Percentiles rank a stretch among this genome's conserved stretches.
These are phyloP conservation scores for Natrix natrix DNA, from an alignment of 2,797 vertebrate genomes.

Conservation along the genomic window DNA sequence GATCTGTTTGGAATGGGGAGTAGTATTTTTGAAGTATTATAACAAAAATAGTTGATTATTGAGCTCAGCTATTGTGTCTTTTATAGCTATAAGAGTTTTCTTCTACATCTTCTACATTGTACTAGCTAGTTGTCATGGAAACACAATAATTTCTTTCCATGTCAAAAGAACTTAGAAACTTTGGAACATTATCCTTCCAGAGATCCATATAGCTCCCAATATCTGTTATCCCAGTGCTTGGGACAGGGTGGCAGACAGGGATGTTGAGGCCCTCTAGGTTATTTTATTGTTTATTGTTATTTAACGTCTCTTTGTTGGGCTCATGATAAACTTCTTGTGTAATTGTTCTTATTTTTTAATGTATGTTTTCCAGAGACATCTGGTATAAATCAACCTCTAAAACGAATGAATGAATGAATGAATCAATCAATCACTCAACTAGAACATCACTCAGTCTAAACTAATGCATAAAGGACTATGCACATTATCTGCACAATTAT, in stretches of 20 bases:
- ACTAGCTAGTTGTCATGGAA: slow-evolving; percentile 10
- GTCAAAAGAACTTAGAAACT: neutral
- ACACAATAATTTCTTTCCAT: neutral
- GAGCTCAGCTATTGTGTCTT: neutral
- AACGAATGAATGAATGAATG: neutral
- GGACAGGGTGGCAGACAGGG: neutral
- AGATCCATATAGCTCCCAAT: neutral
- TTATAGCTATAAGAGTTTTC: neutral
- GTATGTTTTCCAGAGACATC: neutral
- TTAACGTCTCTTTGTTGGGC: neutral
- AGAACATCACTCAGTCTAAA: neutral
- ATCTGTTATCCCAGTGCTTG: neutral
- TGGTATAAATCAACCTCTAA: neutral
- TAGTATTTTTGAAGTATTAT: neutral
- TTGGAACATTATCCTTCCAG: neutral
- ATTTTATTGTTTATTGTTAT: neutral
- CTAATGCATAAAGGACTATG: neutral
- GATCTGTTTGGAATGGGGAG: neutral
- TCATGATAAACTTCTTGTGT: neutral
- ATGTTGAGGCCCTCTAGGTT: neutral
- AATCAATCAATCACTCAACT: neutral
- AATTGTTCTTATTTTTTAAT: neutral
- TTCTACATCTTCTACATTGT: neutral
- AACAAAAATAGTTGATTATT: slow-evolving; percentile 1
- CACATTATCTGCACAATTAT: neutral